Conservation (phyloP, 2,113 vertebrate species). For the Epinephelus lanceolatus region DNA sequence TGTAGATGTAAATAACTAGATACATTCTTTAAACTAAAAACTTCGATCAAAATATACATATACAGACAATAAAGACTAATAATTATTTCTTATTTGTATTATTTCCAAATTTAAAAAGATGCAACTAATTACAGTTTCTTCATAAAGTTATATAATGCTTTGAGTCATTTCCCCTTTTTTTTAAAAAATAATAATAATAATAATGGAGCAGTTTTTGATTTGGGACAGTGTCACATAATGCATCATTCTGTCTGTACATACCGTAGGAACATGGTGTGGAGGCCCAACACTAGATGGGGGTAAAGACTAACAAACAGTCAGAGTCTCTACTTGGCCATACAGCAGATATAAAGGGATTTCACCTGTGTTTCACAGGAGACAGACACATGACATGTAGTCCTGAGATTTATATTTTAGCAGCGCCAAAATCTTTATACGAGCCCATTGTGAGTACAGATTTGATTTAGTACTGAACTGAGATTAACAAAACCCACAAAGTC, state of each 20-base stretch:
- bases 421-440: not conserved
- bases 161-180: too few relatives aligned
- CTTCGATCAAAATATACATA: too few relatives aligned
- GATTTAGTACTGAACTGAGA: not conserved
- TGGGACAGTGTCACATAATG: not conserved
- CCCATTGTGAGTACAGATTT: constrained; percentile 18
- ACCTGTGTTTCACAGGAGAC: constrained; percentile 4
- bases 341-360: not conserved
- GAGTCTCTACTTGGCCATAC: not conserved
- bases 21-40: too few relatives aligned
- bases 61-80: too few relatives aligned
- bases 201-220: not conserved
- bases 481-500: not conserved
- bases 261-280: not conserved
- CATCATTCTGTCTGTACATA: not conserved
- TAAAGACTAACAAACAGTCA: constrained; percentile 55
- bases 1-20: too few relatives aligned
- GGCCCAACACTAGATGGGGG: constrained; percentile 73
- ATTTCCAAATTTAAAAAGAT: too few relatives aligned
- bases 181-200: too few relatives aligned
- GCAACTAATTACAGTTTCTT: too few relatives aligned
- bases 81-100: too few relatives aligned
- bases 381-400: not conserved
- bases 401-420: constrained; percentile 6
- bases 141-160: too few relatives aligned